These are phyloP conservation scores for Hypolimnas misippus DNA, from an alignment of 2,888 invertebrate genomes.

Conservation along the genomic window DNA sequence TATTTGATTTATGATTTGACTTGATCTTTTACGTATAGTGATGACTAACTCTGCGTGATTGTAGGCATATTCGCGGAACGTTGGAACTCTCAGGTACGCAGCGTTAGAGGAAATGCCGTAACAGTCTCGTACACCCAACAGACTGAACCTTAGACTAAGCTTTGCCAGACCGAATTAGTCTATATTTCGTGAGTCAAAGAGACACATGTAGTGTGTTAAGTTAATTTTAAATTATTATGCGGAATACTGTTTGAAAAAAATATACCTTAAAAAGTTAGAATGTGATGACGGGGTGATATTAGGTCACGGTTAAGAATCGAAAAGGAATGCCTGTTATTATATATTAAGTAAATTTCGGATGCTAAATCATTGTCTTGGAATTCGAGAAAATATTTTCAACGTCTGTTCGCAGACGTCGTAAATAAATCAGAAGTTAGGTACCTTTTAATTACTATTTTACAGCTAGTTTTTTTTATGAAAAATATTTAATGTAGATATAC, in stretches of 20 bases:
- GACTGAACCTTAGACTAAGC: background rate
- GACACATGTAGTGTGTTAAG: slow-evolving; percentile 7
- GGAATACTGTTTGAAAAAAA: slow-evolving; percentile 12
- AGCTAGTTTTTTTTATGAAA: background rate
- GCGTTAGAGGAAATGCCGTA: slow-evolving; percentile 64
- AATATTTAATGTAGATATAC: too few species aligned
- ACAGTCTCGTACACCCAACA: slow-evolving; percentile 29
- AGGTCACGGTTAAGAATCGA: slow-evolving; percentile 15
- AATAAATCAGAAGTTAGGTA: background rate
- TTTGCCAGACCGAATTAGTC: background rate
- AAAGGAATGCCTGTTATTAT: slow-evolving; percentile 1
- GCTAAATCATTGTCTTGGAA: background rate
- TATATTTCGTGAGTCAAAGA: slow-evolving; percentile 4
- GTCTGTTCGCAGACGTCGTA: background rate
- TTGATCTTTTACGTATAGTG: slow-evolving; percentile 54
- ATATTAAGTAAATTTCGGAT: background rate
- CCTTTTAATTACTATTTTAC: background rate
- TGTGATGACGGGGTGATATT: slow-evolving; percentile 24
- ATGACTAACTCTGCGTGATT: slow-evolving; percentile 61
- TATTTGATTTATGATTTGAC: slow-evolving; percentile 34
- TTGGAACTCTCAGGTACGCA: slow-evolving; percentile 51
- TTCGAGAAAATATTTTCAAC: background rate
- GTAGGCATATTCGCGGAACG: slow-evolving; percentile 60
- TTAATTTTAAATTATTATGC: background rate
- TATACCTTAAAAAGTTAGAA: slow-evolving; percentile 12